Evolutionary conservation across 2,888 invertebrate species (phyloP).

Genomic region (Troides helena): DNA sequence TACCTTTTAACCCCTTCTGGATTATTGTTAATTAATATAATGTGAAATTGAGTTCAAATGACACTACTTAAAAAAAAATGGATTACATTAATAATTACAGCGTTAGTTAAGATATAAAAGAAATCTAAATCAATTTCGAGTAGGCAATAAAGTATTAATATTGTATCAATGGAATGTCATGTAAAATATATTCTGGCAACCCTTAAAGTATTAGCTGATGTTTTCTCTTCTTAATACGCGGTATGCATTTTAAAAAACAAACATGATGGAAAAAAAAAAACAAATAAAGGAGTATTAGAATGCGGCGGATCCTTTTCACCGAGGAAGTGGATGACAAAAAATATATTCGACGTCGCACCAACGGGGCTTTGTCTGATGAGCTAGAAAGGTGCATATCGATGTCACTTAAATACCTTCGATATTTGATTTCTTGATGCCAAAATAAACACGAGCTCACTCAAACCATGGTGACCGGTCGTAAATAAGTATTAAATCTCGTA

Average conservation of each 20-base stretch:
- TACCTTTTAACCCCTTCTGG: too few relatives aligned
- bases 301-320: slow-evolving; percentile 63
- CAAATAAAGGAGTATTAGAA: slow-evolving; percentile 60
- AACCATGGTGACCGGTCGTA: neutral
- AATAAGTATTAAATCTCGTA: neutral
- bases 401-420: neutral
- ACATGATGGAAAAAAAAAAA: slow-evolving; percentile 41
- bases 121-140: too few relatives aligned
- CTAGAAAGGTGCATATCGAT: slow-evolving; percentile 44
- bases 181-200: neutral
- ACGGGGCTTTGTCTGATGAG: slow-evolving; percentile 59
- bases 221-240: neutral
- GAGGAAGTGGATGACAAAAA: slow-evolving; percentile 61
- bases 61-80: too few relatives aligned
- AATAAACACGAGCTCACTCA: neutral
- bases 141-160: too few relatives aligned
- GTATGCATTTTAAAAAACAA: slow-evolving; percentile 35
- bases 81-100: too few relatives aligned
- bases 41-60: too few relatives aligned
- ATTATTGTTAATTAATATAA: too few relatives aligned
- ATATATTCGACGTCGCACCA: slow-evolving; percentile 59
- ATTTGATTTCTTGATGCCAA: slow-evolving; percentile 8
- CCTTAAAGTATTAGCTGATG: neutral
- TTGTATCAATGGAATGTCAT: neutral
- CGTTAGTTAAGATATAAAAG: too few relatives aligned